phyloP scores from a whole-genome alignment of 1,140 invertebrate genomes.

The Danaus melanippus region DNA sequence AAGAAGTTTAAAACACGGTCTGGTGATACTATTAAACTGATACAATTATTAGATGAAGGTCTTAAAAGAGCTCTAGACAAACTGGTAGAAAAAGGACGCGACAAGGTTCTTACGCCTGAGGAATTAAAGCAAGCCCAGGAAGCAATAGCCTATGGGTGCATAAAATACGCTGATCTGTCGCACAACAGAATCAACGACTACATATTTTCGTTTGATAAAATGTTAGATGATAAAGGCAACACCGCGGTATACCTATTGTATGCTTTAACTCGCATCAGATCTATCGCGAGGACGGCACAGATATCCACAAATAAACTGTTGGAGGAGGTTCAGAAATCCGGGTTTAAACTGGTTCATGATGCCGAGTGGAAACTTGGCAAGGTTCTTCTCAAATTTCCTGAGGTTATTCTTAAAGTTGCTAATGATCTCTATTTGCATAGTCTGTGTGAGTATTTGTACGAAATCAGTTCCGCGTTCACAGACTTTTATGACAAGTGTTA shows the following conservation, averaged over 20 bases:
- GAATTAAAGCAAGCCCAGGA: conserved; percentile 90
- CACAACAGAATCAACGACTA: conserved; percentile 97
- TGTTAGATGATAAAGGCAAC: conserved; percentile 99
- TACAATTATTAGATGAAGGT: conserved; percentile 96
- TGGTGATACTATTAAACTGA: conserved; percentile 93
- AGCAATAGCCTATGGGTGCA: conserved; percentile 97
- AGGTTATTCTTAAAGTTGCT: conserved; percentile 87
- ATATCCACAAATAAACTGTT: conserved; percentile 72
- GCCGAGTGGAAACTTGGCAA: conserved; percentile 97
- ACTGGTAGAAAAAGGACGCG: conserved; percentile 90
- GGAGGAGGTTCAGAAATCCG: conserved; percentile 71
- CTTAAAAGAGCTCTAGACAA: conserved; percentile 88
- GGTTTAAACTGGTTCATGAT: conserved; percentile 85
- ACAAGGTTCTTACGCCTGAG: conserved; percentile 87
- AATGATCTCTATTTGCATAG: conserved; percentile 91
- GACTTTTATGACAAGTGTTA: conserved; percentile 99
- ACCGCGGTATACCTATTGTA: conserved; percentile 99
- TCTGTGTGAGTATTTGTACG: conserved; percentile 97
- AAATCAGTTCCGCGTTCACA: conserved; percentile 91
- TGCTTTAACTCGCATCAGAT: conserved; percentile 94
- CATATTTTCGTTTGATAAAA: conserved; percentile 99
- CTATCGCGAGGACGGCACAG: conserved; percentile 86
- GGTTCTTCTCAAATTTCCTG: conserved; percentile 88
- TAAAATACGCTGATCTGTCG: conserved; percentile 97
- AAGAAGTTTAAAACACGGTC: conserved; percentile 99